Evolutionary conservation across 2,113 vertebrate species (phyloP).

Genomic region (Gambusia affinis): DNA sequence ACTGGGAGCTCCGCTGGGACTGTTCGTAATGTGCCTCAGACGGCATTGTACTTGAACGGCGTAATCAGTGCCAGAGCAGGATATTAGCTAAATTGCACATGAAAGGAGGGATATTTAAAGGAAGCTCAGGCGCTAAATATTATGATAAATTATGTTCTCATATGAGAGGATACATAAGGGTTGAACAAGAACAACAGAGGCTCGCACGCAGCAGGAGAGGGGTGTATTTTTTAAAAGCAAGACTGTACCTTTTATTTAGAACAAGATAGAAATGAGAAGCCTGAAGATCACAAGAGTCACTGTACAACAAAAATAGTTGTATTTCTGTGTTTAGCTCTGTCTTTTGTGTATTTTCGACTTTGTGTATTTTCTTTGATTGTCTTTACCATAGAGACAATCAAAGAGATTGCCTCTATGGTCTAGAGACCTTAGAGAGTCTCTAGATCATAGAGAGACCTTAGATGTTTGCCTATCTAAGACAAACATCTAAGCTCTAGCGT

Average conservation of each 20-base stretch:
- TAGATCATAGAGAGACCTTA: too few relatives aligned
- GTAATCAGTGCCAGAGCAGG: conserved; percentile 79
- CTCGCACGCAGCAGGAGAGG: conserved; percentile 55
- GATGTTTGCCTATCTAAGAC: too few relatives aligned
- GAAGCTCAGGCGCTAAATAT: conserved; percentile 76
- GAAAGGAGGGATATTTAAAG: conserved; percentile 76
- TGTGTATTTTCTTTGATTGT: too few relatives aligned
- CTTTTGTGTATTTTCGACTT: too few relatives aligned
- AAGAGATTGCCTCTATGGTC: too few relatives aligned
- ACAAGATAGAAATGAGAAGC: conserved; percentile 1
- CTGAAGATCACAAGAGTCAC: too few relatives aligned
- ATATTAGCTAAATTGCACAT: conserved; percentile 82
- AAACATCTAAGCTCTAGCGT: too few relatives aligned
- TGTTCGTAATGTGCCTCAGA: conserved; percentile 66
- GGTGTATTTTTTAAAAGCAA: conserved; percentile 25
- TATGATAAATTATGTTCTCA: conserved; percentile 78
- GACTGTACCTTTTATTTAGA: conserved; percentile 15
- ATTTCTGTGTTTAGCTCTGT: too few relatives aligned
- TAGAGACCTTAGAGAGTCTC: too few relatives aligned
- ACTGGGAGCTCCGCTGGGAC: conserved; percentile 67
- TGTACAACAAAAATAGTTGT: too few relatives aligned
- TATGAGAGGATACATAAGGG: conserved; percentile 64
- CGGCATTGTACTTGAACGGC: conserved; percentile 64
- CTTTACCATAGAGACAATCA: too few relatives aligned
- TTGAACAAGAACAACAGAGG: conserved; percentile 68